Conservation (phyloP, 1,140 invertebrate genomes). For the Apis laboriosa region DNA sequence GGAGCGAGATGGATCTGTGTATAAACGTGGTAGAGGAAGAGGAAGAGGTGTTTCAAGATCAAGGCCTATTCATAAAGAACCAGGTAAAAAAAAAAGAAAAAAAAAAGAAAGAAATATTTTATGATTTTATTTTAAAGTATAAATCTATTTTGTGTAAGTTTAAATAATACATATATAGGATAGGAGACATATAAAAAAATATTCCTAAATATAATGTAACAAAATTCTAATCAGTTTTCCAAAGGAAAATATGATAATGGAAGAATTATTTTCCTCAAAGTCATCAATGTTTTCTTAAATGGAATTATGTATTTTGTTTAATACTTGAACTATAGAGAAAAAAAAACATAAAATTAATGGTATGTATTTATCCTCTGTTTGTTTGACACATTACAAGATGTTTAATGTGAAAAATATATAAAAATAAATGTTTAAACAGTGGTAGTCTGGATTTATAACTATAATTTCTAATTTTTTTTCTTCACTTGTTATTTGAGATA, state of each 20-base stretch:
- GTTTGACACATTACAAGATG: neutral
- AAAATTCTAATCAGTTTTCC: neutral
- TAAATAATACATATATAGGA: neutral
- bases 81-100: conserved; percentile 56
- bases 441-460: neutral
- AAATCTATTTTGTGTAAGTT: conserved; percentile 25
- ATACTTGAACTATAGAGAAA: neutral
- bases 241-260: neutral
- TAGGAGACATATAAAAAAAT: neutral
- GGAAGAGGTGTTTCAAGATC: conserved; percentile 52
- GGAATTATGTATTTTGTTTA: neutral
- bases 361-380: neutral
- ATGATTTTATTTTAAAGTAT: neutral
- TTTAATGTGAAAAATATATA: conserved; percentile 12
- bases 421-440: neutral
- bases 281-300: conserved; percentile 22
- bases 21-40: conserved; percentile 64
- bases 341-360: neutral
- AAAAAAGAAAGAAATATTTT: neutral
- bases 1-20: conserved; percentile 62
- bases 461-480: neutral
- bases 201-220: neutral
- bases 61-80: conserved; percentile 70
- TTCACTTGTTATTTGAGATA: neutral
- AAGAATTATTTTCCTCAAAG: conserved; percentile 28